phyloP scores from a whole-genome alignment of 2,797 vertebrate genomes.

The Sebastes steindachneri region DNA sequence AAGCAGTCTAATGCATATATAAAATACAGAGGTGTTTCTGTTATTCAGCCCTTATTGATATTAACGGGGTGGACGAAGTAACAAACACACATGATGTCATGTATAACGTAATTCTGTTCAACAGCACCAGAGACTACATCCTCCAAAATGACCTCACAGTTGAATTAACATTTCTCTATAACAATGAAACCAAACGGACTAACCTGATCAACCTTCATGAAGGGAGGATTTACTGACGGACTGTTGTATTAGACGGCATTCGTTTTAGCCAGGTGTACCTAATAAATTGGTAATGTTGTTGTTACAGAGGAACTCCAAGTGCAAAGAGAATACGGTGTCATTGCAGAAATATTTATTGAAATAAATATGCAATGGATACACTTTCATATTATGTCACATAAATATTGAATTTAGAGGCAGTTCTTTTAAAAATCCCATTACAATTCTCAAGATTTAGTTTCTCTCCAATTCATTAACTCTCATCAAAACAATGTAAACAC shows the following conservation, averaged over 20 bases:
- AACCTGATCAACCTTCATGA: not conserved
- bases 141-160: not conserved
- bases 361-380: conserved; percentile 84
- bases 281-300: not conserved
- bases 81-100: too few relatives aligned
- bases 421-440: conserved; percentile 60
- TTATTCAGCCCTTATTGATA: not conserved
- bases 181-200: not conserved
- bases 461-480: conserved; percentile 51
- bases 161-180: not conserved
- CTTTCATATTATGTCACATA: conserved; percentile 80
- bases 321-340: conserved; percentile 45
- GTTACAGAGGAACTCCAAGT: conserved; percentile 1
- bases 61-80: not conserved
- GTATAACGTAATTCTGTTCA: too few relatives aligned
- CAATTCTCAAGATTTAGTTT: conserved; percentile 53
- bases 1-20: not conserved
- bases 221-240: not conserved
- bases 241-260: not conserved
- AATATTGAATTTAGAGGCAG: conserved; percentile 77
- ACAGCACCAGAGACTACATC: too few relatives aligned
- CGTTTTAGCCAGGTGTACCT: not conserved
- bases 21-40: not conserved
- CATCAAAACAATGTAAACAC: conserved; percentile 56
- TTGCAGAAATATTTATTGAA: conserved; percentile 84